phyloP scores from a whole-genome alignment of 2,797 vertebrate species.

The Pseudochaenichthys georgianus region DNA sequence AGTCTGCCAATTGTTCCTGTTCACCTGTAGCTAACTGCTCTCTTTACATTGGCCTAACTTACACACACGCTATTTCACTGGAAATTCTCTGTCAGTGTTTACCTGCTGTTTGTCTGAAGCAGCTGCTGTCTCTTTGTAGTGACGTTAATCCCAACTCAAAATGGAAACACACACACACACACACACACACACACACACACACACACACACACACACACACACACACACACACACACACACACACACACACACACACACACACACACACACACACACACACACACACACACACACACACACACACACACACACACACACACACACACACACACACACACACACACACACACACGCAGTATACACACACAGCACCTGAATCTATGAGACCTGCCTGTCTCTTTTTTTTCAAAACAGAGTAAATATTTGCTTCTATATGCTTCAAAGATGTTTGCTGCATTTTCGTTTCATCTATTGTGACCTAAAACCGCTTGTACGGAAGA shows the following conservation, averaged over 20 bases:
- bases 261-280: too few species aligned
- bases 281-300: too few species aligned
- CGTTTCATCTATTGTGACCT: slow-evolving; percentile 50
- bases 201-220: too few species aligned
- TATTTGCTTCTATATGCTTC: slow-evolving; percentile 58
- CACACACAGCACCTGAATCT: slow-evolving; percentile 47
- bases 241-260: too few species aligned
- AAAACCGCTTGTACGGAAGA: slow-evolving; percentile 15
- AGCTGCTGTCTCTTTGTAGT: slow-evolving; percentile 67
- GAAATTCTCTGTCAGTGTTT: slow-evolving; percentile 35
- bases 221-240: too few species aligned
- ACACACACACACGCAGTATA: not conserved
- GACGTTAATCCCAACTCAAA: slow-evolving; percentile 57
- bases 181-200: too few species aligned
- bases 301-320: too few species aligned
- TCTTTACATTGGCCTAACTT: slow-evolving; percentile 39
- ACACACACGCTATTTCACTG: slow-evolving; percentile 18
- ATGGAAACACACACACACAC: slow-evolving; percentile 28
- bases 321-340: too few species aligned
- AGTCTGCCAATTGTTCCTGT: slow-evolving; percentile 20
- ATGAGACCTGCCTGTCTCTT: slow-evolving; percentile 31
- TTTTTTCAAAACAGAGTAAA: slow-evolving; percentile 57
- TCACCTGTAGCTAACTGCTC: slow-evolving; percentile 47
- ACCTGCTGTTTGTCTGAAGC: slow-evolving; percentile 57
- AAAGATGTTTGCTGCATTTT: slow-evolving; percentile 46